Base-by-base conservation (phyloP, 2,797 vertebrate species). In the Takifugu rubripes region DNA sequence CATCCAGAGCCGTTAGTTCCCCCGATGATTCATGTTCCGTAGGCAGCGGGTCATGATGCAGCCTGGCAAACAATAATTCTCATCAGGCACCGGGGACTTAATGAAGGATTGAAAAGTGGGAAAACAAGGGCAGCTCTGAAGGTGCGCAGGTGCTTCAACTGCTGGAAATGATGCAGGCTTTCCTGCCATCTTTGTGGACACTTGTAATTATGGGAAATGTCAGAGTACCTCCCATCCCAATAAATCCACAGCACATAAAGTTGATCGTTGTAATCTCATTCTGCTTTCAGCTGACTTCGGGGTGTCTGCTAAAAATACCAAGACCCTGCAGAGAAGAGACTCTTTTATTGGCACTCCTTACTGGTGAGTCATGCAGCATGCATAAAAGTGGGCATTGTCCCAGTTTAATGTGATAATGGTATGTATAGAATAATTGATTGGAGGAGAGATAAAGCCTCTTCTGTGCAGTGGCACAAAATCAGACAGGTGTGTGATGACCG, bases 341-440 rank as follows among this genome's bases (percentile, higher is more conserved):
- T 96, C 97, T 62, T 99, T 99, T 88, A 99, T 99, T 59, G 97
- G 97, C 44, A 99, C 97, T 33, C 97, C 97, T 0, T 99, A 99
- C 83, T 99, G 97, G 97, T 99, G 93, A 93, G 96, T 93, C 82
- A 81, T 48, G 31, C 49, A 47, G 36, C 36, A 52, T 17, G 46
- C 44, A 54, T 55, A 57, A 51, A 74, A 67, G 44, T 56, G 52
- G 64, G 42, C 56, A 61, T 68, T 78, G 45, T 58, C 60, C 49
- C 64, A 17, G 54, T 57, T 74, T 25, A 15, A 57, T 45, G 42
- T 49, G 36, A 9, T 52, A 27, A 43, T 47, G 45, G 26, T 16
- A 12, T 42, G 54, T 44, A 25, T 33, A 33, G 6, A 2, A 33
- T 33, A 33, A 33, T 33, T 33, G 33, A 33, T 33, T 33, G 5